phyloP scores from a whole-genome alignment of 2,113 vertebrate species.

The Etia nguti region DNA sequence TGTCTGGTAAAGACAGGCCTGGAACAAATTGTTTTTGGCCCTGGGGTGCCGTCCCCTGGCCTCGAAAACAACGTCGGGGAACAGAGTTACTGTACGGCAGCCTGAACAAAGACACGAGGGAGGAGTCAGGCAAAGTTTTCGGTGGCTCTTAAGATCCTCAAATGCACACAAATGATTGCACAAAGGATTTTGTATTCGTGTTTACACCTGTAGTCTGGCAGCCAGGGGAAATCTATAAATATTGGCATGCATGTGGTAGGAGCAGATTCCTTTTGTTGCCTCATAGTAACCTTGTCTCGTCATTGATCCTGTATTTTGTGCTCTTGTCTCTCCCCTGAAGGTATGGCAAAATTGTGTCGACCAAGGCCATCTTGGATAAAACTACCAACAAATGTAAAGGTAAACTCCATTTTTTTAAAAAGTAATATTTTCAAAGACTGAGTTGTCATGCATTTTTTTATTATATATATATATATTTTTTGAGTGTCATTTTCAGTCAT shows the following conservation, averaged over 20 bases:
- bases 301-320: not conserved
- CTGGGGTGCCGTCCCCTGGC: slow-evolving; percentile 42
- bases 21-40: slow-evolving; percentile 43
- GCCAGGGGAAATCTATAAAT: not conserved
- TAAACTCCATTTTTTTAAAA: slow-evolving; percentile 43
- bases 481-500: not conserved
- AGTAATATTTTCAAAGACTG: not conserved
- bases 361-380: slow-evolving; percentile 93
- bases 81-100: slow-evolving; percentile 8
- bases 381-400: slow-evolving; percentile 96
- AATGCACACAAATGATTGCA: not conserved
- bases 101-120: slow-evolving; percentile 9
- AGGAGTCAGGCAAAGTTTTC: not conserved
- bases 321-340: slow-evolving; percentile 52
- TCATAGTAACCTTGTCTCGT: not conserved
- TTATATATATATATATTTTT: not conserved
- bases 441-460: not conserved
- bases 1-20: not conserved
- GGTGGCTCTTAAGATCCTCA: not conserved
- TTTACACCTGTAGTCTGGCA: slow-evolving; percentile 33
- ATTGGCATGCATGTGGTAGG: not conserved
- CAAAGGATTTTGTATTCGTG: slow-evolving; percentile 1
- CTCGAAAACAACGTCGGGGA: slow-evolving; percentile 13
- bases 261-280: slow-evolving; percentile 26
- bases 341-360: slow-evolving; percentile 93